A percentile compares a stretch with the other conserved stretches of the same genome.
phyloP scores from a whole-genome alignment of 2,888 invertebrate genomes.

The Hesperia comma region DNA sequence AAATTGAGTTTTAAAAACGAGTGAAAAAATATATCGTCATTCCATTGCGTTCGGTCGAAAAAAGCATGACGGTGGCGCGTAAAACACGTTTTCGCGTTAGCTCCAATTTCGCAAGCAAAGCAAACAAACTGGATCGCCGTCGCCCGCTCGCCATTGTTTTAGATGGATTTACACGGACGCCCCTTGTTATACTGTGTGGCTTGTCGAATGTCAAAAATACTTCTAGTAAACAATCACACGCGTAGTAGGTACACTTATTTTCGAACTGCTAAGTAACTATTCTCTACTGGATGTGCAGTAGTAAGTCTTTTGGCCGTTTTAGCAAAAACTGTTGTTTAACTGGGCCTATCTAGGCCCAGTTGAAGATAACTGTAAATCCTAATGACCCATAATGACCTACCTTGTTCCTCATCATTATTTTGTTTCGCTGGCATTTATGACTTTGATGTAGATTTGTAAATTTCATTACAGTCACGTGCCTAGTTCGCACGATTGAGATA shows the following conservation, averaged over 20 bases:
- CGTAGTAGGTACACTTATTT: neutral
- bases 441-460: no score
- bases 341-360: no score
- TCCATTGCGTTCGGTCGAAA: constrained; percentile 2
- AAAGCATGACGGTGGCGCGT: constrained; percentile 20
- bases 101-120: constrained; percentile 32
- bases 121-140: constrained; percentile 24
- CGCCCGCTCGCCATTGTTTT: constrained; percentile 25
- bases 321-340: no score
- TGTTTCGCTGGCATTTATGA: no score
- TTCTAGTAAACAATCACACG: neutral
- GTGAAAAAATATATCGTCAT: constrained; percentile 8
- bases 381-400: no score
- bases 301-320: no score
- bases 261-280: no score
- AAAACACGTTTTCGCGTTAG: constrained; percentile 32
- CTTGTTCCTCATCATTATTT: no score
- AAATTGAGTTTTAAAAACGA: constrained; percentile 14
- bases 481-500: no score
- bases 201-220: constrained; percentile 7
- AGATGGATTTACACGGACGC: constrained; percentile 19
- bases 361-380: no score
- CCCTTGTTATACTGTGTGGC: neutral
- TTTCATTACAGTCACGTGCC: no score
- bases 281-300: no score